phyloP scores from a whole-genome alignment of 1,140 invertebrate genomes.

The Drosophila hydei region DNA sequence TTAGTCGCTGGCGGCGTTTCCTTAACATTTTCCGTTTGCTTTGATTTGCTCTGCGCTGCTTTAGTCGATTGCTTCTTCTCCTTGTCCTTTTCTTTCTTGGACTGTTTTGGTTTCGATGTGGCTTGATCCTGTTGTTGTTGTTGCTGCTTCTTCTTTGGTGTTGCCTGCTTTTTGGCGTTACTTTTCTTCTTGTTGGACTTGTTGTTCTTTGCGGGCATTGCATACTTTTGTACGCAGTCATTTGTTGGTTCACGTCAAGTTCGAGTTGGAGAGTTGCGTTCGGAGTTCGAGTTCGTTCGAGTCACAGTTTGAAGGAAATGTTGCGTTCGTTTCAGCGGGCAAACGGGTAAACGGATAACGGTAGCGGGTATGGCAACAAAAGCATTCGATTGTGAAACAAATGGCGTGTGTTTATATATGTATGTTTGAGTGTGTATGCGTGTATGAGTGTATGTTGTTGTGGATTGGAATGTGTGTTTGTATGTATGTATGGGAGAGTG shows the following conservation, averaged over 20 bases:
- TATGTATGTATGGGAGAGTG: slow-evolving; percentile 57
- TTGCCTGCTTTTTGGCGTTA: slow-evolving; percentile 63
- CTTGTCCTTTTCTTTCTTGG: slow-evolving; percentile 41
- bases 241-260: slow-evolving; percentile 18
- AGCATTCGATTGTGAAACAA: slow-evolving; percentile 64
- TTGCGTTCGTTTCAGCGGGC: slow-evolving; percentile 43
- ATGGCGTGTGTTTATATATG: slow-evolving; percentile 42
- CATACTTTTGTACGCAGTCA: slow-evolving; percentile 62
- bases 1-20: not conserved
- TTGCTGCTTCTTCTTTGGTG: slow-evolving; percentile 39
- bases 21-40: slow-evolving; percentile 26
- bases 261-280: slow-evolving; percentile 24
- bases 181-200: slow-evolving; percentile 57
- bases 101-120: slow-evolving; percentile 19
- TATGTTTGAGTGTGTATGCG: slow-evolving; percentile 26
- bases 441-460: slow-evolving; percentile 29
- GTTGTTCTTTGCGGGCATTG: slow-evolving; percentile 57
- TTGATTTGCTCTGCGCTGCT: slow-evolving; percentile 33
- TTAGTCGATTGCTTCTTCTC: slow-evolving; percentile 4
- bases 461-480: slow-evolving; percentile 40
- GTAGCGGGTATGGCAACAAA: slow-evolving; percentile 68
- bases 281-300: slow-evolving; percentile 32
- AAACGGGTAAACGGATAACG: slow-evolving; percentile 57
- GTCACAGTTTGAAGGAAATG: slow-evolving; percentile 30
- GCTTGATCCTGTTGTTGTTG: slow-evolving; percentile 13